Evolutionary conservation across 2,797 vertebrate genomes (phyloP).

Genomic region (Enteromius anoplus): DNA sequence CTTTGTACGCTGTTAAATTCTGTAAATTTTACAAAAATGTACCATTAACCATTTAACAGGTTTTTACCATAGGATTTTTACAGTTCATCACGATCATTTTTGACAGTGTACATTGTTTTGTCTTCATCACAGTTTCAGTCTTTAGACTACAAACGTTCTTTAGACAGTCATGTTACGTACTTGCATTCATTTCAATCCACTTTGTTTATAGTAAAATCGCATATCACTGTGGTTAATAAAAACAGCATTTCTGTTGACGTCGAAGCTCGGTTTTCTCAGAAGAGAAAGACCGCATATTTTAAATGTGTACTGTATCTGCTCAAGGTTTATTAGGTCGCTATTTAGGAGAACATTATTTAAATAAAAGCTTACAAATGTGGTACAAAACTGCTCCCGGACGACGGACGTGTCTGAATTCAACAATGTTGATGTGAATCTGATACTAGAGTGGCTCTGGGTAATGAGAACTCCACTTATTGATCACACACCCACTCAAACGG

Average conservation of each 20-base stretch:
- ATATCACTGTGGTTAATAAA: background rate
- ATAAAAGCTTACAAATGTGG: background rate
- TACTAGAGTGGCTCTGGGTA: background rate
- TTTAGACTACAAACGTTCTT: background rate
- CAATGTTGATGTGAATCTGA: slow-evolving; percentile 10
- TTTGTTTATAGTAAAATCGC: background rate
- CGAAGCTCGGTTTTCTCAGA: background rate
- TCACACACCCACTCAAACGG: background rate
- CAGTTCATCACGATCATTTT: no score
- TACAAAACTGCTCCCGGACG: background rate
- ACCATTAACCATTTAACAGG: no score
- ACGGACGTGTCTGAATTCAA: slow-evolving; percentile 5
- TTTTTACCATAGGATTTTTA: no score
- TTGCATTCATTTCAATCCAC: background rate
- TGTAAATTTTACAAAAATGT: no score
- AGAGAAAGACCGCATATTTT: background rate
- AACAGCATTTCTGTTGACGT: background rate
- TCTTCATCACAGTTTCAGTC: background rate
- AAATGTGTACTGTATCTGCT: background rate
- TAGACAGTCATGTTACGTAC: background rate
- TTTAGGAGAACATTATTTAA: background rate
- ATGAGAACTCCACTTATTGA: slow-evolving; percentile 20
- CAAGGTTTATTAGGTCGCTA: background rate
- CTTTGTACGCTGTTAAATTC: background rate
- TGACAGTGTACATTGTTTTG: background rate